Base-by-base conservation (phyloP, 2,888 invertebrate genomes). In the Stenurella melanura region DNA sequence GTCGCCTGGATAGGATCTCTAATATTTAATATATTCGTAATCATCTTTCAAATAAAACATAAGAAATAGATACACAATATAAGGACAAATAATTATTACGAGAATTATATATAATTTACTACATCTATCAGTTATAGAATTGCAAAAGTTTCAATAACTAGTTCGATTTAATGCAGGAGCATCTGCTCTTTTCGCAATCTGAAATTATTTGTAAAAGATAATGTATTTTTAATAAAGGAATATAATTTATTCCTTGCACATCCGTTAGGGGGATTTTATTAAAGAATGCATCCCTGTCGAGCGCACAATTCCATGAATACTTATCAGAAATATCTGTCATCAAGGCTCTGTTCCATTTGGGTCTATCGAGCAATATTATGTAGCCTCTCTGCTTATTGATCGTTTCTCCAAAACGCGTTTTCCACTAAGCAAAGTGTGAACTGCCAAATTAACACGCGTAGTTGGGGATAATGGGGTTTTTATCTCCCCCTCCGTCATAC, bases 391-490 rank as follows among this genome's bases (percentile, higher is more conserved):
- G 26, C 72, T 50, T 70, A 70, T 70, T 70, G 70, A 70, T 70
- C 70, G 64, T 54, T 66, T 17, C 42, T 50, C 64, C 73, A 69
- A 60, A 74, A 69, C 50, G 38, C 68, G 61, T 66, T 66, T 58
- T 73, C 57, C 66, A 66, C 73, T 73, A 73, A 38, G 73, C 73
- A 73, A 73, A 75, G 74, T 75, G 74, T 64, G 74, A 75, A 75
- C 74, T 60, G 74, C 64, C 74, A 75, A 75, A 75, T 75, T 75
- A 75, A 75, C 74, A 63, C 70, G 70, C 74, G 69, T 70, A 75
- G 63, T 75, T 69, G 69, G 64, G 74, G 74, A 63, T 75, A 70
- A 69, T 75, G 69, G 69, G 60, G 74, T 75, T 75, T 75, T 75
- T 74, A 74, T 74, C 69, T 75, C 56, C 38, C 63, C 63, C 68